phyloP scores from a whole-genome alignment of 2,113 vertebrate genomes.

The Gymnobelideus leadbeateri region DNA sequence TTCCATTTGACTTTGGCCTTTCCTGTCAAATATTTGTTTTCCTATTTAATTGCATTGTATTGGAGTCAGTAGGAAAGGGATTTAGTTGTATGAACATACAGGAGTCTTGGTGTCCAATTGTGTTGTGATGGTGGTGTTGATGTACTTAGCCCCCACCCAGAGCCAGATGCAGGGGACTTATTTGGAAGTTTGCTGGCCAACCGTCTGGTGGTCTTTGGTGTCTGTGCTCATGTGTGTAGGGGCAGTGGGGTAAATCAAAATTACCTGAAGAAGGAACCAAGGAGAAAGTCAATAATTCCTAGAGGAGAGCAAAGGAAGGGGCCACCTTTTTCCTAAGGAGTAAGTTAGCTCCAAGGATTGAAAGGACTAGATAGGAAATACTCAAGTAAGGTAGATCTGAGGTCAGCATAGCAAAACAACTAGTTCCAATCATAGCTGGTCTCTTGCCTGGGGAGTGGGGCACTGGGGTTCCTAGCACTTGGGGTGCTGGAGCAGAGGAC shows the following conservation, averaged over 20 bases:
- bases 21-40: not conserved
- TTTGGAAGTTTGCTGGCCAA: not conserved
- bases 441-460: not conserved
- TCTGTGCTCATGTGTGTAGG: not conserved
- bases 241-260: too few species aligned
- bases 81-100: not conserved
- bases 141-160: not conserved
- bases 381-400: not conserved
- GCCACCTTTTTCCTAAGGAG: too few species aligned
- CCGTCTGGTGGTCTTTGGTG: not conserved
- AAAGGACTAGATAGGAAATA: not conserved
- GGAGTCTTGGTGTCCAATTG: not conserved
- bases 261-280: not conserved
- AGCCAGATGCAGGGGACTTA: not conserved
- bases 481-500: not conserved
- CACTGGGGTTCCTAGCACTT: not conserved
- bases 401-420: too few species aligned
- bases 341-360: not conserved
- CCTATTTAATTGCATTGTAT: too few species aligned
- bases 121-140: not conserved
- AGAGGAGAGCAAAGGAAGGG: not conserved
- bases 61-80: too few species aligned
- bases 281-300: too few species aligned
- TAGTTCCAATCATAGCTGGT: too few species aligned
- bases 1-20: not conserved